Conservation (phyloP, 2,113 vertebrate genomes). For the Tylochromis polylepis region DNA sequence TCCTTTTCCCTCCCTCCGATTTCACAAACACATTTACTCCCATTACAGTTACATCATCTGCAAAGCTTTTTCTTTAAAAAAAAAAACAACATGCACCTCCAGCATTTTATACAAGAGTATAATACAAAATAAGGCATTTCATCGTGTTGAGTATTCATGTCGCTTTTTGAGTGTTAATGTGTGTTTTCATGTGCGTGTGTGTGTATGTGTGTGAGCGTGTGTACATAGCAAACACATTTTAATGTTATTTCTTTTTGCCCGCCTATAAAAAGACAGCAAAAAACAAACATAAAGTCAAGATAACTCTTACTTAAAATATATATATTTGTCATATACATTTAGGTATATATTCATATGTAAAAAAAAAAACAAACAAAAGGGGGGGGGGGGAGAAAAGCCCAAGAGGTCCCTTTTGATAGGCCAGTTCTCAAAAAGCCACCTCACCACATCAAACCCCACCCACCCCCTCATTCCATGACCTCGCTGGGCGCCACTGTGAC, state of each 20-base stretch:
- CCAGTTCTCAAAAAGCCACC: constrained; percentile 48
- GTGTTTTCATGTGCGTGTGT: constrained; percentile 13
- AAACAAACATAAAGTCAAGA: constrained; percentile 88
- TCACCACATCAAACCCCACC: constrained; percentile 9
- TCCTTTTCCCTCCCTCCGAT: constrained; percentile 9
- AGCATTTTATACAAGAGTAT: constrained; percentile 99
- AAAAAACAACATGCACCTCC: constrained; percentile 97
- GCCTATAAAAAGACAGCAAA: constrained; percentile 99
- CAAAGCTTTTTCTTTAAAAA: constrained; percentile 75
- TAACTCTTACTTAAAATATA: constrained; percentile 81
- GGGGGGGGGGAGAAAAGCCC: constrained; percentile 46
- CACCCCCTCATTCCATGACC: constrained; percentile 92
- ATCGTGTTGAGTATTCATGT: constrained; percentile 69
- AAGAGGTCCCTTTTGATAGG: constrained; percentile 67
- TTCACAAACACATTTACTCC: constrained; percentile 50
- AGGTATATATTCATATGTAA: constrained; percentile 78
- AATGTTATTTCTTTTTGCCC: constrained; percentile 84
- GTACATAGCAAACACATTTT: constrained; percentile 89
- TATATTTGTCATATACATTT: constrained; percentile 81
- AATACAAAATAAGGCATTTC: constrained; percentile 99
- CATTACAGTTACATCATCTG: constrained; percentile 68
- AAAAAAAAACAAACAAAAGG: constrained; percentile 47
- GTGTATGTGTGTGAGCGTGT: constrained; percentile 60
- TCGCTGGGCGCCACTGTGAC: constrained; percentile 96
- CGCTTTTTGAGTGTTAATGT: constrained; percentile 52